phyloP scores from a whole-genome alignment of 2,797 vertebrate genomes.

The Hydrophis major region DNA sequence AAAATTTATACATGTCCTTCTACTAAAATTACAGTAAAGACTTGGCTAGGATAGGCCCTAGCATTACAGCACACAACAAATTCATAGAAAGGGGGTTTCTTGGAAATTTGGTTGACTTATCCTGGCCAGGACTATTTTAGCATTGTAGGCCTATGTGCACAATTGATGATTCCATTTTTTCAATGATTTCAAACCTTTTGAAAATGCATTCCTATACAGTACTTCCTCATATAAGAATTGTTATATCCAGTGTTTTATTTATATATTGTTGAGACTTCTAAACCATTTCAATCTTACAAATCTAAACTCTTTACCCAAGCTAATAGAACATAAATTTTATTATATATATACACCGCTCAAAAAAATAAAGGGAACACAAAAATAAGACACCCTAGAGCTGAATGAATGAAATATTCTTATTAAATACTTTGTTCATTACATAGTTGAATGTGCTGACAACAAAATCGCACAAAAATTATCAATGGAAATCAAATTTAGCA shows the following conservation, averaged over 20 bases:
- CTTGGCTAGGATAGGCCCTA: background rate
- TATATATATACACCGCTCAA: no score
- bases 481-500: no score
- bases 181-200: background rate
- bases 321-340: background rate
- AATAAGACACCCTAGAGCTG: no score
- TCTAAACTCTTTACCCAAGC: background rate
- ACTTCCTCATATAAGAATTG: background rate
- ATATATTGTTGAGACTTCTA: background rate
- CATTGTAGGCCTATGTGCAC: background rate
- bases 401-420: no score
- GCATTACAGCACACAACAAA: background rate
- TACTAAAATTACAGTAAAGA: background rate
- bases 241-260: background rate
- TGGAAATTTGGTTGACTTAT: background rate
- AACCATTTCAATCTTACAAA: background rate
- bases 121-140: background rate
- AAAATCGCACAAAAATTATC: no score
- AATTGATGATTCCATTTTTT: background rate
- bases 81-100: no score
- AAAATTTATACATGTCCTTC: background rate
- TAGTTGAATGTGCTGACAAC: no score
- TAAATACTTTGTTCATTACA: no score
- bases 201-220: background rate
- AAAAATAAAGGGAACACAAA: no score